Evolutionary conservation across 2,113 vertebrate genomes (phyloP).

Genomic region (Garra rufa): DNA sequence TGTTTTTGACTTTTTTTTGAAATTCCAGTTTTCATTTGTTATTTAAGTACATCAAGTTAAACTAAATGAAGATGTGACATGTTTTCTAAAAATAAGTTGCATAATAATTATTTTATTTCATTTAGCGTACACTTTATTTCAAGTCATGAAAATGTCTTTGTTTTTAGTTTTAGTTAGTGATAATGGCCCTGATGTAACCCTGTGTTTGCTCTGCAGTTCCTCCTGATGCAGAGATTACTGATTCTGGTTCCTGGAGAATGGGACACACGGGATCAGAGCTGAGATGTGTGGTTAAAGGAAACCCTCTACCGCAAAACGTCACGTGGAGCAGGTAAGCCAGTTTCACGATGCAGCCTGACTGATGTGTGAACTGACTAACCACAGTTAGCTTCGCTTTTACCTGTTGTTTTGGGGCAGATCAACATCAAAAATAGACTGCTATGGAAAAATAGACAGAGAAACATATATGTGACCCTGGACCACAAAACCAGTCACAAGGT

Average conservation of each 20-base stretch:
- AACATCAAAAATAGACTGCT: background rate
- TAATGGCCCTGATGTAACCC: background rate
- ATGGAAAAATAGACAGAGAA: too few relatives aligned
- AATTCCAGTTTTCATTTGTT: too few relatives aligned
- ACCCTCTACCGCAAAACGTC: constrained; percentile 76
- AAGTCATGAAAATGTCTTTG: too few relatives aligned
- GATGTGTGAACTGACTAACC: background rate
- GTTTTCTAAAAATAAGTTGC: too few relatives aligned
- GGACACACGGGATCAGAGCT: constrained; percentile 78
- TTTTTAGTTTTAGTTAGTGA: background rate
- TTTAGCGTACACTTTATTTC: too few relatives aligned
- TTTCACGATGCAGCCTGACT: background rate
- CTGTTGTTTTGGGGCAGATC: background rate
- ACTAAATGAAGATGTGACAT: too few relatives aligned
- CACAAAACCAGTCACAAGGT: too few relatives aligned
- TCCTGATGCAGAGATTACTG: constrained; percentile 78
- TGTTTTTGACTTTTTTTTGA: too few relatives aligned
- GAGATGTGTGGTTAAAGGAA: constrained; percentile 77
- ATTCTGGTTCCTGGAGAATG: constrained; percentile 73
- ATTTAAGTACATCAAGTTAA: too few relatives aligned
- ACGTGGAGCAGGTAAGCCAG: constrained; percentile 84
- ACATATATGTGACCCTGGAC: too few relatives aligned
- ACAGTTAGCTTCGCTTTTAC: background rate
- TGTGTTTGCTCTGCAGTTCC: constrained; percentile 75
- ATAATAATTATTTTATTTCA: too few relatives aligned